Evolutionary conservation across 2,888 invertebrate species (phyloP).

Genomic region (Drosophila limbata): DNA sequence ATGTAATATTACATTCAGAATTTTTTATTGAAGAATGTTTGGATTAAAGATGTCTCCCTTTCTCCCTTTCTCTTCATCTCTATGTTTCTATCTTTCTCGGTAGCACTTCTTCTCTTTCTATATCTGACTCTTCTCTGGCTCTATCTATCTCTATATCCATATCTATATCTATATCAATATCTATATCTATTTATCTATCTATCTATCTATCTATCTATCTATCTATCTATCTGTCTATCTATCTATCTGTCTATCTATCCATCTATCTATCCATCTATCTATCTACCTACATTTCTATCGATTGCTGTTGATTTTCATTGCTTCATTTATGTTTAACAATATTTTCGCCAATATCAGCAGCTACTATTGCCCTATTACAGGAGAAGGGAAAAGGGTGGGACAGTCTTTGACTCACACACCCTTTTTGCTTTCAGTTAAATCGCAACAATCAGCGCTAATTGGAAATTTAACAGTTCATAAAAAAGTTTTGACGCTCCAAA

Average conservation of each 20-base stretch:
- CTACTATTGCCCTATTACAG: background rate
- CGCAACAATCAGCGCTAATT: conserved; percentile 79
- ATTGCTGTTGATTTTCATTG: background rate
- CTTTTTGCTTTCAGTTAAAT: conserved; percentile 62
- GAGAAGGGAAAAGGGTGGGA: background rate
- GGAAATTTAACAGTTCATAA: conserved; percentile 82
- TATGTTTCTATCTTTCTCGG: too few species aligned
- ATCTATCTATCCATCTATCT: background rate
- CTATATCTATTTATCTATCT: background rate
- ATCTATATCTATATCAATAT: background rate
- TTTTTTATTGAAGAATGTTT: too few species aligned
- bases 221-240: background rate
- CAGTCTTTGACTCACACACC: conserved; percentile 29
- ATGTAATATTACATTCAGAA: too few species aligned
- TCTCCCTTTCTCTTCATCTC: too few species aligned
- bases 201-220: background rate
- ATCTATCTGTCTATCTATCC: background rate
- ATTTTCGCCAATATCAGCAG: background rate
- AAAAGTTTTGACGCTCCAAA: conserved; percentile 55
- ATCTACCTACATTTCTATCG: background rate
- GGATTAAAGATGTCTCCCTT: too few species aligned
- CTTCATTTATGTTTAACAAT: background rate
- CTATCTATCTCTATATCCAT: too few species aligned
- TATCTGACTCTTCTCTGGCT: too few species aligned
- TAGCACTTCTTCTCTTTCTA: too few species aligned